Evolutionary conservation across 2,888 invertebrate genomes (phyloP).

Genomic region (Synergus itoensis): DNA sequence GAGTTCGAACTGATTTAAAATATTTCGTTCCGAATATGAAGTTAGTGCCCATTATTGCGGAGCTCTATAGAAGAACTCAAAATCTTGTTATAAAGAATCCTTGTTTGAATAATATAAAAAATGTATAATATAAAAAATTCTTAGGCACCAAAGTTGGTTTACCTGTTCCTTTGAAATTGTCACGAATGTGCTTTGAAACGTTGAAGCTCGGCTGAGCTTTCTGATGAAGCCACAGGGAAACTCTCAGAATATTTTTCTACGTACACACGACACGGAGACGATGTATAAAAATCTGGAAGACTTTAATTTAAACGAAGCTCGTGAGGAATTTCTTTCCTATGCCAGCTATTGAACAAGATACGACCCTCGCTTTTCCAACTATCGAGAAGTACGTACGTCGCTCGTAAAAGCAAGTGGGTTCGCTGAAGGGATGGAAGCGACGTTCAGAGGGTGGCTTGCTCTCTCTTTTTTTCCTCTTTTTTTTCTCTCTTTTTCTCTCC

Average conservation of each 20-base stretch:
- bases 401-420: slow-evolving; percentile 69
- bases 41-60: too few relatives aligned
- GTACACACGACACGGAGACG: background rate
- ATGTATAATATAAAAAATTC: background rate
- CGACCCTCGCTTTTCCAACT: slow-evolving; percentile 61
- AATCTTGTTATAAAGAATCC: background rate
- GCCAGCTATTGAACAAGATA: slow-evolving; percentile 57
- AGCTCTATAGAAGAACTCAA: background rate
- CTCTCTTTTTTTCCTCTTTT: slow-evolving; percentile 33
- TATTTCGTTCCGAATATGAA: too few relatives aligned
- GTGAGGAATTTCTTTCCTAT: slow-evolving; percentile 52
- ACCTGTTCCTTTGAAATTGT: background rate
- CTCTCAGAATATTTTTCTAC: slow-evolving; percentile 18
- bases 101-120: background rate
- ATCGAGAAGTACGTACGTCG: slow-evolving; percentile 64
- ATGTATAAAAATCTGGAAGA: slow-evolving; percentile 40
- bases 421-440: slow-evolving; percentile 58
- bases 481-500: slow-evolving; percentile 42
- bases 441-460: slow-evolving; percentile 49
- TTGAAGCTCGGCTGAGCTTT: background rate
- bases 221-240: background rate
- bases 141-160: background rate
- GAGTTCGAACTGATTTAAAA: too few relatives aligned
- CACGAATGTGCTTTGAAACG: background rate
- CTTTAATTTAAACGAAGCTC: slow-evolving; percentile 53